Base-by-base conservation (phyloP, 2,113 vertebrate genomes). In the Lasiurus cinereus region DNA sequence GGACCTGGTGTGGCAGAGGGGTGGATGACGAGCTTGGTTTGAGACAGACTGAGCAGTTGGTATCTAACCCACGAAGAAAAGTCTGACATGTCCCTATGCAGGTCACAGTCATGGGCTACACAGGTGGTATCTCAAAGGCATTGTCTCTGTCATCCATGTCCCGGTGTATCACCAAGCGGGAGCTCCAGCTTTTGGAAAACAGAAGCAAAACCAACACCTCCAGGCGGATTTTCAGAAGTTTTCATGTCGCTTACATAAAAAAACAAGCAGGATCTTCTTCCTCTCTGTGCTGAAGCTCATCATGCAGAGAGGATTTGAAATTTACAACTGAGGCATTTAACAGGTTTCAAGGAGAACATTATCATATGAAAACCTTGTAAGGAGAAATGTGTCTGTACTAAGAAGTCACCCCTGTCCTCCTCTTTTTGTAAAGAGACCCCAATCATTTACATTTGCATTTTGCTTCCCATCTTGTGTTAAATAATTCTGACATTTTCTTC, bases 311-410 rank as follows among this genome's bases (percentile, higher is more conserved):
- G 97, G 97, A 97, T 97, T 92, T 97, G 85, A 98, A 98, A 97
- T 97, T 97, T 98, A 97, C 69, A 64, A 95, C 92, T 96, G 95
- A 98, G 96, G 97, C 97, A 96, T 97, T 98, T 98, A 98, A 97
- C 94, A 93, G 95, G 93, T 95, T 98, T 98, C 98, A 97, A 93
- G 98, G 95, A 97, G 98, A 98, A 97, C 97, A 98, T 98, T 96
- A 97, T 97, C 97, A 98, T 98, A 97, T 98, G 97, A 98, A 98
- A 98, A 98, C 97, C 97, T 95, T 95, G 97, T 97, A 95, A 97
- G 98, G 97, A 97, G 97, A 97, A 97, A 97, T 97, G 96, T 98
- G 97, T 97, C 97, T 98, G 96, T 96, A 66, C 80, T 88, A 73
- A 97, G 97, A 97, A 98, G 87, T 59, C 36, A 97, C 94, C 97